A percentile compares a stretch with the other conserved stretches of the same genome.
These are phyloP conservation scores for Hermatobates lingyangjiaoensis DNA, from an alignment of 1,140 invertebrate genomes.

Conservation along the genomic window DNA sequence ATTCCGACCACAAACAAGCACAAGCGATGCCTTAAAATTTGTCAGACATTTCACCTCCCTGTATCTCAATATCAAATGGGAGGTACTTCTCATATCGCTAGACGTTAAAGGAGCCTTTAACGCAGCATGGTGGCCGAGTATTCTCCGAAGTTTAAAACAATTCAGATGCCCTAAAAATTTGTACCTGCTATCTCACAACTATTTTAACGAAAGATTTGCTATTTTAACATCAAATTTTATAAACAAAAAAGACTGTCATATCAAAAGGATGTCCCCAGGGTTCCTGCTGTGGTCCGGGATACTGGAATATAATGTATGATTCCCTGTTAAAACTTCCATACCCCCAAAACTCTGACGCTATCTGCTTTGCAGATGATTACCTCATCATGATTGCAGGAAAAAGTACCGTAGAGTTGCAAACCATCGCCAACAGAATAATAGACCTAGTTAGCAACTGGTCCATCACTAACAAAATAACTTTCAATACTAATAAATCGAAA, in stretches of 20 bases:
- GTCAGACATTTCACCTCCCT: neutral
- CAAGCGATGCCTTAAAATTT: neutral
- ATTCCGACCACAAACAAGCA: slow-evolving; percentile 1
- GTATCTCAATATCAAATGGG: neutral
- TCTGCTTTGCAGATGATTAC: neutral
- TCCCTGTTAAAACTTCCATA: neutral
- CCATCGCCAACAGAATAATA: neutral
- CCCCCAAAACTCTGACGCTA: neutral
- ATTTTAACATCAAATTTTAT: neutral
- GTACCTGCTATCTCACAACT: neutral
- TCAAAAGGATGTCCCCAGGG: neutral
- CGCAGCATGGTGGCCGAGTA: neutral
- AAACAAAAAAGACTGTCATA: neutral
- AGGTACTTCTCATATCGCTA: neutral
- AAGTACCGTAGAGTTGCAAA: neutral
- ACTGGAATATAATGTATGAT: neutral
- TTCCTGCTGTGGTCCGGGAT: neutral
- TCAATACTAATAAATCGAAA: neutral
- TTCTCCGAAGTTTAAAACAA: neutral
- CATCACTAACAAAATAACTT: neutral
- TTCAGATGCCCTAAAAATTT: neutral
- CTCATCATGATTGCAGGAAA: neutral
- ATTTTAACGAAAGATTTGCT: neutral
- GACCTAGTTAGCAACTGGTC: neutral
- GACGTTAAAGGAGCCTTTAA: neutral